phyloP scores from a whole-genome alignment of 2,888 invertebrate species.

The Caenorhabditis sulstoni region DNA sequence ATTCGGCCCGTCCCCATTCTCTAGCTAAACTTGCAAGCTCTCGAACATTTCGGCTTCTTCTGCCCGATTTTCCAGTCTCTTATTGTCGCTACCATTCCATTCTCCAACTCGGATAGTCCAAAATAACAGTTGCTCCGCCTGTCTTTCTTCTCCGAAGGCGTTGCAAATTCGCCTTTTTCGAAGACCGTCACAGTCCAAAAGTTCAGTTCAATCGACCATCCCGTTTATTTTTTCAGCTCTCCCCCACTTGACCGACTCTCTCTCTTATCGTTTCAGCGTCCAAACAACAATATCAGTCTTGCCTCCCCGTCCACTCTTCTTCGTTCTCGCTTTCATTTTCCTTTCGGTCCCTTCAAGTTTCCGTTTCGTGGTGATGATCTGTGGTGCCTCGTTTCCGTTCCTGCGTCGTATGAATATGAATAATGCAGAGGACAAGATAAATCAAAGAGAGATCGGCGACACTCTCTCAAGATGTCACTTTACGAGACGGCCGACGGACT shows the following conservation, averaged over 20 bases:
- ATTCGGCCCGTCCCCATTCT: too few relatives aligned
- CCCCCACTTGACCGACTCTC: background rate
- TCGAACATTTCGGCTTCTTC: too few relatives aligned
- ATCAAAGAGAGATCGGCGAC: background rate
- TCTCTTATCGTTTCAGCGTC: background rate
- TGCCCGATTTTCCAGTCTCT: too few relatives aligned
- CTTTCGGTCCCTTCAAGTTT: too few relatives aligned
- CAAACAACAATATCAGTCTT: constrained; percentile 3
- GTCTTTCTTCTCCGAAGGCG: too few relatives aligned
- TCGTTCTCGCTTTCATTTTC: background rate
- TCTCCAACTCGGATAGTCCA: too few relatives aligned
- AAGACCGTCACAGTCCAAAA: too few relatives aligned
- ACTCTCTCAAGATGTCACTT: constrained; percentile 25
- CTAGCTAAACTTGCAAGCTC: too few relatives aligned
- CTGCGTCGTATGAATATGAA: too few relatives aligned
- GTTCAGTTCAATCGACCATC: background rate
- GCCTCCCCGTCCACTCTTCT: constrained; percentile 1
- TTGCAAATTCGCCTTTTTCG: too few relatives aligned
- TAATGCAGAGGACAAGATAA: constrained; percentile 7
- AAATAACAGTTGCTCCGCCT: background rate
- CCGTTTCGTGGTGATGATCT: constrained; percentile 7
- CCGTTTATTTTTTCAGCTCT: background rate
- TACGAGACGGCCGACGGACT: constrained; percentile 42
- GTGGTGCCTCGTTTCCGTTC: constrained; percentile 11
- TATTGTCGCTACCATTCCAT: too few relatives aligned